A percentile compares a stretch with the other conserved stretches of the same genome.
Conservation (phyloP, 2,797 vertebrate species). For the Cyprinodon diabolis region DNA sequence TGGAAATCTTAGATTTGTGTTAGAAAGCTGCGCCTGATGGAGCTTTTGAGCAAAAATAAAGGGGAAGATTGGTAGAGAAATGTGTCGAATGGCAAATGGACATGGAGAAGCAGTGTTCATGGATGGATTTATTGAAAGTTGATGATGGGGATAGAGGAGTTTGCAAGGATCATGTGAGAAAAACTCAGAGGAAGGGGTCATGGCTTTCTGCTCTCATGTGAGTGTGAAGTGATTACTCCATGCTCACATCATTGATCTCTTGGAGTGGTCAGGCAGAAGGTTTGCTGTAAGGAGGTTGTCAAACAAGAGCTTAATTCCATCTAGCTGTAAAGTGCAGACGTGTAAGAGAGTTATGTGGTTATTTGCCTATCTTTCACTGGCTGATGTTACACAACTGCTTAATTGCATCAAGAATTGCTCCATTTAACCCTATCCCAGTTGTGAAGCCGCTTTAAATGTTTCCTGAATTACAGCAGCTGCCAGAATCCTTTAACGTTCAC, state of each 20-base stretch:
- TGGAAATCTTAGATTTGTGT: conserved; percentile 20
- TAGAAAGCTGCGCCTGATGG: conserved; percentile 12
- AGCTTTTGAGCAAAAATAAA: conserved; percentile 15
- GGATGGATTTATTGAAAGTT: background rate
- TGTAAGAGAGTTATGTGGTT: background rate
- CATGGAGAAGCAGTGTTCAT: background rate
- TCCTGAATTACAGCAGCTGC: conserved; percentile 16
- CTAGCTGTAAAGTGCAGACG: background rate
- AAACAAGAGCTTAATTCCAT: conserved; percentile 5
- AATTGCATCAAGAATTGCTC: background rate
- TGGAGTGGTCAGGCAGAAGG: conserved; percentile 6
- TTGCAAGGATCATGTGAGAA: conserved; percentile 8
- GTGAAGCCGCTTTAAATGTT: conserved; percentile 18
- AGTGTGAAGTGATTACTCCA: conserved; percentile 18
- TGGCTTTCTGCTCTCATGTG: background rate
- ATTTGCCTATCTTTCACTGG: background rate
- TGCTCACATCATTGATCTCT: conserved; percentile 15
- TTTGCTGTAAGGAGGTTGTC: conserved; percentile 12
- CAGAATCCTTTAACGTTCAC: background rate
- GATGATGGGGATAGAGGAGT: background rate
- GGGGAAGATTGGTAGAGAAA: background rate
- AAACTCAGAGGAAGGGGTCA: conserved; percentile 10
- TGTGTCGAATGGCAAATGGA: background rate
- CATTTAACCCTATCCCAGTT: background rate
- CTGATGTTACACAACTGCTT: background rate